Percentiles rank a stretch among this genome's conserved stretches.
These are phyloP conservation scores for Ceratosolen fusciceps DNA, from an alignment of 1,140 invertebrate genomes.

Conservation along the genomic window DNA sequence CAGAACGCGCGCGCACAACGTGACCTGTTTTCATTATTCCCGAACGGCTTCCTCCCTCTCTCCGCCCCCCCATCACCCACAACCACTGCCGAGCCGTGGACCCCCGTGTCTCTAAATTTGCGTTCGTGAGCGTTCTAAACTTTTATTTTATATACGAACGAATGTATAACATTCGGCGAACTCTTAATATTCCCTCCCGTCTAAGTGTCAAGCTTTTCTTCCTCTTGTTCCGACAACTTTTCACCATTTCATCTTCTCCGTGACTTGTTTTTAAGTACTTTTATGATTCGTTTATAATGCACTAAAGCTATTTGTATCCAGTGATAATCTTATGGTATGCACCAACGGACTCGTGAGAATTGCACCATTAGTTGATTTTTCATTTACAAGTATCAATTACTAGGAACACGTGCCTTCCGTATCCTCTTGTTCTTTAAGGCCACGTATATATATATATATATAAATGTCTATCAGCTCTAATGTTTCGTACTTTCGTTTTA, in stretches of 20 bases:
- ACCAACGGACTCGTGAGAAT: neutral
- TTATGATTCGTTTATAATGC: neutral
- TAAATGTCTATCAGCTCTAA: too few species aligned
- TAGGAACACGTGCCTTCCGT: too few species aligned
- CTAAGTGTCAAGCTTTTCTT: slow-evolving; percentile 1
- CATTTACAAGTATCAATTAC: too few species aligned
- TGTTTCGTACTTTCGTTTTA: too few species aligned
- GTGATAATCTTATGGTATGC: neutral
- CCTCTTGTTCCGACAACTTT: neutral
- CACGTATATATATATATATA: too few species aligned
- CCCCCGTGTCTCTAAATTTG: slow-evolving; percentile 24
- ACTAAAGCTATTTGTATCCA: neutral
- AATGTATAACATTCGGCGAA: slow-evolving; percentile 4
- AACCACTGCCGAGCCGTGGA: neutral
- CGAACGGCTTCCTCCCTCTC: slow-evolving; percentile 15
- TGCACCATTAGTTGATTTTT: neutral
- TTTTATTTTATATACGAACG: slow-evolving; percentile 18
- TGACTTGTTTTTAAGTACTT: neutral
- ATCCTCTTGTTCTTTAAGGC: too few species aligned
- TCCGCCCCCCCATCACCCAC: neutral
- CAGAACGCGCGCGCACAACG: slow-evolving; percentile 49
- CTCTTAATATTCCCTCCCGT: slow-evolving; percentile 24
- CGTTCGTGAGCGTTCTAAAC: slow-evolving; percentile 19
- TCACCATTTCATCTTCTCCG: neutral
- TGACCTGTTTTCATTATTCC: slow-evolving; percentile 57